phyloP scores from a whole-genome alignment of 1,140 invertebrate genomes.

The Archivesica marissinica region DNA sequence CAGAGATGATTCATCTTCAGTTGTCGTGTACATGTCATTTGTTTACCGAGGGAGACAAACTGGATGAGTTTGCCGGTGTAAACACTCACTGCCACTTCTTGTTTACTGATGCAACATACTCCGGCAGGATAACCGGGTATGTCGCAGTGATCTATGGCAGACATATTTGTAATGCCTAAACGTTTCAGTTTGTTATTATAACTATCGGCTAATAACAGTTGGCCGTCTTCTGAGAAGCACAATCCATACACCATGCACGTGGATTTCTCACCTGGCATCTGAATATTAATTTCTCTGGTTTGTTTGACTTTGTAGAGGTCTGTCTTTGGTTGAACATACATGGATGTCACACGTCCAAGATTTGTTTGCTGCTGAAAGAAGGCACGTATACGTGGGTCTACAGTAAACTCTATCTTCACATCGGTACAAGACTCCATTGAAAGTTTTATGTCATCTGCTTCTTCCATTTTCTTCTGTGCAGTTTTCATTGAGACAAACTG shows the following conservation, averaged over 20 bases:
- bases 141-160: background rate
- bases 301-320: background rate
- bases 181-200: constrained; percentile 19
- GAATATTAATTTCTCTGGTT: constrained; percentile 14
- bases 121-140: background rate
- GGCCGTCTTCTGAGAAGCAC: background rate
- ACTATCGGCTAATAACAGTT: background rate
- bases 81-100: constrained; percentile 1
- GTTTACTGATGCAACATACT: background rate
- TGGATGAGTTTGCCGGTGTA: background rate
- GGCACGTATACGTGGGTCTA: background rate
- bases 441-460: too few relatives aligned
- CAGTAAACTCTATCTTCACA: background rate
- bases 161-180: background rate
- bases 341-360: background rate
- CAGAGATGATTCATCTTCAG: constrained; percentile 9
- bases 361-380: background rate
- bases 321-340: background rate
- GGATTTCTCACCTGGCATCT: background rate
- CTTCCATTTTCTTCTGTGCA: too few relatives aligned
- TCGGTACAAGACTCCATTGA: too few relatives aligned
- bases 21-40: constrained; percentile 4
- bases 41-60: constrained; percentile 26
- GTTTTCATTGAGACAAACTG: too few relatives aligned
- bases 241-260: background rate